phyloP scores from a whole-genome alignment of 2,113 vertebrate species.

The Lipophrys pholis region DNA sequence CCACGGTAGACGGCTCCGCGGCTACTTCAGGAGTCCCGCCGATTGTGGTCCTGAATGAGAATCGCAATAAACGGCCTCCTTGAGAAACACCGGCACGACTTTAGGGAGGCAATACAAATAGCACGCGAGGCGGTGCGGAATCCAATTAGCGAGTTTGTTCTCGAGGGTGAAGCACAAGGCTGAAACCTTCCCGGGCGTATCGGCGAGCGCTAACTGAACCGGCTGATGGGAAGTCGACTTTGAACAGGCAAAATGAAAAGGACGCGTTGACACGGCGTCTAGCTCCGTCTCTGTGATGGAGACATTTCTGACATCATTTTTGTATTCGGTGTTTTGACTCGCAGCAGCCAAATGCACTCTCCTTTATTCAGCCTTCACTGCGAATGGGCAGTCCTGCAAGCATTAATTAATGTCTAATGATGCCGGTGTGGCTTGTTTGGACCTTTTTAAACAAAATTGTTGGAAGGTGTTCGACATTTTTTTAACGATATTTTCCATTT shows the following conservation, averaged over 20 bases:
- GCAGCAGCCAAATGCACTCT: constrained; percentile 36
- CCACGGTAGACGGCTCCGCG: constrained; percentile 44
- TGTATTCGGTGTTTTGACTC: constrained; percentile 47
- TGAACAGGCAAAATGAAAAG: constrained; percentile 37
- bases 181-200: constrained; percentile 39
- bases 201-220: constrained; percentile 10
- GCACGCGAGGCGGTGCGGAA: constrained; percentile 34
- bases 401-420: constrained; percentile 67
- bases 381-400: constrained; percentile 26
- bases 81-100: constrained; percentile 61
- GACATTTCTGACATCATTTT: constrained; percentile 40
- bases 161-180: constrained; percentile 40
- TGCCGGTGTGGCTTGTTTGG: constrained; percentile 57
- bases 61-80: constrained; percentile 51
- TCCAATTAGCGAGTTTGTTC: constrained; percentile 66
- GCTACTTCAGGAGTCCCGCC: constrained; percentile 43
- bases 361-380: constrained; percentile 61
- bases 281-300: constrained; percentile 10
- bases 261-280: constrained; percentile 14
- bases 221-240: constrained; percentile 8
- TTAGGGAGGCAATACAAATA: constrained; percentile 50
- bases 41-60: constrained; percentile 73
- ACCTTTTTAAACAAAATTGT: constrained; percentile 59
- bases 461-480: constrained; percentile 43
- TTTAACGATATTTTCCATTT: constrained; percentile 18